These are phyloP conservation scores for Antheraea yamamai DNA, from an alignment of 2,888 invertebrate genomes.

Conservation along the genomic window DNA sequence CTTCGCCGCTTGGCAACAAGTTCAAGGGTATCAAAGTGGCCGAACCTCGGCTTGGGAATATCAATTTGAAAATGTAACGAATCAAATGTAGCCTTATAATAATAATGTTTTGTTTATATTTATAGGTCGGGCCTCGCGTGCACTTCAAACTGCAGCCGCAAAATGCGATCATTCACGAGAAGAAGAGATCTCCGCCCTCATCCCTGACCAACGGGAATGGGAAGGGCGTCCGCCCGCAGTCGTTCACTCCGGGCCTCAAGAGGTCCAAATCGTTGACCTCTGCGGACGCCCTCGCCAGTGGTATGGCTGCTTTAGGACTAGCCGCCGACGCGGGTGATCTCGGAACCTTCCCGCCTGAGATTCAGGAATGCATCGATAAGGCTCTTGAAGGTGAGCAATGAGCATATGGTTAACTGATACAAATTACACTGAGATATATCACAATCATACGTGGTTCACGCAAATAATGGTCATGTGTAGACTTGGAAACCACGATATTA, in stretches of 20 bases:
- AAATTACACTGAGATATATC: not conserved
- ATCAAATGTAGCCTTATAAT: not conserved
- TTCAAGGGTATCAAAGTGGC: no score
- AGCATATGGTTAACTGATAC: no score
- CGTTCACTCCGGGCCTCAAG: slow-evolving; percentile 83
- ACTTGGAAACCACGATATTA: no score
- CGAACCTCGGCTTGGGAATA: no score
- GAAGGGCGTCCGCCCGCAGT: slow-evolving; percentile 69
- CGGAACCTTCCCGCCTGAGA: slow-evolving; percentile 87
- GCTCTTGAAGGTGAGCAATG: slow-evolving; percentile 86
- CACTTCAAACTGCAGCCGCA: slow-evolving; percentile 82
- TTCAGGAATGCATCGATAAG: slow-evolving; percentile 87
- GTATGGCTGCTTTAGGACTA: slow-evolving; percentile 85
- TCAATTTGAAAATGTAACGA: no score
- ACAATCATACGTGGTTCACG: no score
- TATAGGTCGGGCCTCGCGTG: slow-evolving; percentile 79
- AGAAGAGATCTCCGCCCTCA: slow-evolving; percentile 74
- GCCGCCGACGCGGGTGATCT: slow-evolving; percentile 89
- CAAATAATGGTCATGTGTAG: no score
- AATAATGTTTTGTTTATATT: slow-evolving; percentile 23
- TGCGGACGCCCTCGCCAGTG: slow-evolving; percentile 86
- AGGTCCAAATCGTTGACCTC: slow-evolving; percentile 92
- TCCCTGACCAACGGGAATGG: slow-evolving; percentile 72
- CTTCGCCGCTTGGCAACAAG: no score
- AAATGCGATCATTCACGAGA: slow-evolving; percentile 66